Evolutionary conservation across 1,140 invertebrate species (phyloP).

Genomic region (Vanessa tameamea): DNA sequence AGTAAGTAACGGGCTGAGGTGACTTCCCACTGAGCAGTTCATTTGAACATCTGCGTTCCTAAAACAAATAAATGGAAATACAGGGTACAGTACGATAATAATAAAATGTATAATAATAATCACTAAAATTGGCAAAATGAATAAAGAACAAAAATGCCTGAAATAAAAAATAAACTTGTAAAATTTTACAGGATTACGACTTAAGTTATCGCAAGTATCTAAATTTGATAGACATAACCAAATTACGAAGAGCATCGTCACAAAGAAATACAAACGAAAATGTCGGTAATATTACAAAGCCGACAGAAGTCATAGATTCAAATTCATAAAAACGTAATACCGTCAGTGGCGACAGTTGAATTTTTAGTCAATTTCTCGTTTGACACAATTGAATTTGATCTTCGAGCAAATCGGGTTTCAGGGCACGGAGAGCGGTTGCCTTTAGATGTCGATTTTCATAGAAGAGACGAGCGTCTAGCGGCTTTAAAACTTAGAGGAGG

Average conservation of each 20-base stretch:
- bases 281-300: conserved; percentile 22
- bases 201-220: neutral
- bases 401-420: conserved; percentile 70
- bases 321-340: conserved; percentile 53
- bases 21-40: too few species aligned
- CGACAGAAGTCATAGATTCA: conserved; percentile 43
- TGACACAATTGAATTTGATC: conserved; percentile 77
- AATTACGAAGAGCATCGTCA: neutral
- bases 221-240: conserved; percentile 2
- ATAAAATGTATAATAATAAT: too few species aligned
- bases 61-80: too few species aligned
- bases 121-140: too few species aligned
- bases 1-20: too few species aligned
- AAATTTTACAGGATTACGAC: conserved; percentile 1
- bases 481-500: neutral
- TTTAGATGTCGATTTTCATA: conserved; percentile 43
- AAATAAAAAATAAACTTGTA: neutral
- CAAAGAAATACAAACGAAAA: conserved; percentile 28
- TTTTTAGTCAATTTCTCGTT: conserved; percentile 74
- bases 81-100: too few species aligned
- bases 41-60: too few species aligned
- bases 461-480: conserved; percentile 39
- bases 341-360: conserved; percentile 52
- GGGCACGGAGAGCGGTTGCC: conserved; percentile 57
- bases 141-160: neutral